phyloP scores from a whole-genome alignment of 23 tunicate genomes.

The Phallusia fumigata region DNA sequence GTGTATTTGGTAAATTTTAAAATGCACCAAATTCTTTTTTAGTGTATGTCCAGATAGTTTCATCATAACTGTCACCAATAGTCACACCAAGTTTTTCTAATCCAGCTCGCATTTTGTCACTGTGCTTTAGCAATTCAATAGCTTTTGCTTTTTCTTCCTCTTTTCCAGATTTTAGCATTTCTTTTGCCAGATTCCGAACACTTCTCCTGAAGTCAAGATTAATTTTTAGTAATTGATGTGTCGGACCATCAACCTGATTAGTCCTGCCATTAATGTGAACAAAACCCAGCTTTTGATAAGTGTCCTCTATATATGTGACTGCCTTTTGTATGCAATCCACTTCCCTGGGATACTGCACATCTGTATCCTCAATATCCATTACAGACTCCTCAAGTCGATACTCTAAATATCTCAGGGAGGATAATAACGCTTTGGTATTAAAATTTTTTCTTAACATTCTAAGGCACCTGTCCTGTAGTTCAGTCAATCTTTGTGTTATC shows the following conservation, averaged over 20 bases:
- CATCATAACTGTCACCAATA: neutral
- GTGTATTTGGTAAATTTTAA: neutral
- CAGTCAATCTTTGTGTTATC: neutral
- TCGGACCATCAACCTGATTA: neutral
- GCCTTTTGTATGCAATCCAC: neutral
- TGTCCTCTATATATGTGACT: neutral
- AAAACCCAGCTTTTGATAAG: neutral
- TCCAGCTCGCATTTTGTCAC: conserved; percentile 12
- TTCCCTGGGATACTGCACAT: neutral
- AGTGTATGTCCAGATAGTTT: neutral
- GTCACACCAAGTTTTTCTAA: neutral
- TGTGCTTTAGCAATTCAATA: neutral
- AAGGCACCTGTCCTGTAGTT: neutral
- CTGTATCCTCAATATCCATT: neutral
- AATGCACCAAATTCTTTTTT: neutral
- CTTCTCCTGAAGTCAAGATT: conserved; percentile 4
- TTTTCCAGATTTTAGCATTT: neutral
- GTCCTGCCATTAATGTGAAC: neutral
- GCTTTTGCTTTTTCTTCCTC: neutral
- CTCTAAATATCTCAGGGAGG: neutral
- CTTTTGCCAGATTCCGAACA: conserved; percentile 28
- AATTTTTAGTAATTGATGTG: neutral
- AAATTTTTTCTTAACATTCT: neutral
- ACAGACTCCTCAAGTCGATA: neutral
- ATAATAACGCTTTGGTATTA: neutral